phyloP scores from a whole-genome alignment of 1,140 invertebrate genomes.

The Doryteuthis pealeii region DNA sequence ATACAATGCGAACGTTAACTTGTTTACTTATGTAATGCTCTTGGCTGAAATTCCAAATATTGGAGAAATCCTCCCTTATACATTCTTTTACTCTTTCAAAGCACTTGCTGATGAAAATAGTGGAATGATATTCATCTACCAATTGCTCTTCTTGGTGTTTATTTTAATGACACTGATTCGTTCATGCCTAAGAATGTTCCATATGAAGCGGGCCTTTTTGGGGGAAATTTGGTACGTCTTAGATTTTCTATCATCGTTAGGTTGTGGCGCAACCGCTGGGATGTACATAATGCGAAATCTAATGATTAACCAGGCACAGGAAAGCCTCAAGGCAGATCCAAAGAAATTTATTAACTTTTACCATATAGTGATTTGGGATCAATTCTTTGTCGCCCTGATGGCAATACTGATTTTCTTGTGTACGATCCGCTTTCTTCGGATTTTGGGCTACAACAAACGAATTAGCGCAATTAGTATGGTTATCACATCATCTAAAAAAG shows the following conservation, averaged over 20 bases:
- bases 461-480: conserved; percentile 32
- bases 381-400: conserved; percentile 23
- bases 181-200: conserved; percentile 2
- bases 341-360: conserved; percentile 39
- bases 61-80: conserved; percentile 43
- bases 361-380: conserved; percentile 36
- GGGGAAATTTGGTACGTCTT: conserved; percentile 25
- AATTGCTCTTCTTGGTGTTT: conserved; percentile 21
- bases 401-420: conserved; percentile 34
- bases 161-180: conserved; percentile 8
- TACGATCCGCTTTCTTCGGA: conserved; percentile 37
- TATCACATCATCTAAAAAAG: conserved; percentile 23
- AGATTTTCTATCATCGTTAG: conserved; percentile 17
- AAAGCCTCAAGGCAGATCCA: conserved; percentile 17
- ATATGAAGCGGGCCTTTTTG: conserved; percentile 14
- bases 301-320: conserved; percentile 18
- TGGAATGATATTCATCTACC: too few relatives aligned
- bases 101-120: conserved; percentile 16
- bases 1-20: conserved; percentile 59
- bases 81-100: conserved; percentile 20
- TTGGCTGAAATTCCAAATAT: conserved; percentile 59
- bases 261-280: conserved; percentile 14
- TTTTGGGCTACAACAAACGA: conserved; percentile 48
- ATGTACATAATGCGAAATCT: conserved; percentile 20
- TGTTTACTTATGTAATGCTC: conserved; percentile 30